Evolutionary conservation across 2,888 invertebrate genomes (phyloP), one percentile per base, ranked within the genome.

Genomic region (Tetranychus truncatus): DNA sequence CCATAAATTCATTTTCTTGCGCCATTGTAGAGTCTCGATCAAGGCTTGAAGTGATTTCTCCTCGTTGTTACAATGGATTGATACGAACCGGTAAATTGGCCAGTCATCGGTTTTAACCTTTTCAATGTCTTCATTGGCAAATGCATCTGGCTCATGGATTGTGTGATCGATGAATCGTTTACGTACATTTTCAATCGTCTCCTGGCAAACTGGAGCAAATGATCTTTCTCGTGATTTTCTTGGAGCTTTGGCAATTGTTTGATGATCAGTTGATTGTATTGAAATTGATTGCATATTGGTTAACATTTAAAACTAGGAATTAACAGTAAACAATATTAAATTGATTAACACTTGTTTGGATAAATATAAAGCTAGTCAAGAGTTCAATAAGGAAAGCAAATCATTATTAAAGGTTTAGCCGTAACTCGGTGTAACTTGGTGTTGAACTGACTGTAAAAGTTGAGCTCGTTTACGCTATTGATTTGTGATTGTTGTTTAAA

Each of bases 1-100:
- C 15, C 74, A 46, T 4, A 76, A 45, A 71, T 67, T 66, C n/a
- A 73, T 45, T 45, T 69, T 66, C 66, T 75, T 72, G 46, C 75
- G 73, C 75, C 75, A 76, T 76, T 24, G 45, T 34, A 75, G 66
- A 9, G 75, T 66, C 15, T 45, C 46, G 45, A 34, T 73, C 7
- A 76, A 20, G 6, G 20, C 21, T 45, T 76, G 66, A 3, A 73
- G 75, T 8, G 76, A 72, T 18, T 55, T 20, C 20, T 76, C 75
- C 11, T n/a, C 44, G 45, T 74, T 71, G 45, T 55, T 20, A n/a
- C 75, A 75, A 20, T 67, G 21, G 20, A 73, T 74, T n/a, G 73
- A n/a, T 34, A 76, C 45, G 46, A 75, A 76, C 20, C 76, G 75
- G 24, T 76, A 66, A 20, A 75, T 55, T 75, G 73, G 75, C 76